Evolutionary conservation across 2,113 vertebrate species (phyloP), one percentile per base, ranked within the genome.

Genomic region (Menidia beryllina): DNA sequence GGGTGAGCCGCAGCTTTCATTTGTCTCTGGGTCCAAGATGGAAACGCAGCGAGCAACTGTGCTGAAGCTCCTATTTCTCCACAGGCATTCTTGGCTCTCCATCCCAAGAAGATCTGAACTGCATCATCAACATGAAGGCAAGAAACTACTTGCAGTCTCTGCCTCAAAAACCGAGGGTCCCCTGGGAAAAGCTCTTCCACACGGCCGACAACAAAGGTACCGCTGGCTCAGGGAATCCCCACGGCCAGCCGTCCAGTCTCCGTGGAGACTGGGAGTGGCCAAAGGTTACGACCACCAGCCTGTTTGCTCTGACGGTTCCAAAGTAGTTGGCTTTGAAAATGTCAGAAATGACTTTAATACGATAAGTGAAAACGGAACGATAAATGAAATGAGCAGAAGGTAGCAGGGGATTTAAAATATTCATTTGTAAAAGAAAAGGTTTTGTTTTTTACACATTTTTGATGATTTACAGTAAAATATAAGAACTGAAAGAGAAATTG

Each of bases 71-170:
- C 1, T 52, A 24, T 56, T 8, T 67, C 17, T 65, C 27, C 62
- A 20, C 73, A 96, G 95, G 94, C 39, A 83, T 96, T 72, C 86
- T 96, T 55, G 96, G 96, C 36, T 96, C 95, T 57, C 96, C 96
- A 1, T 93, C 94, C 77, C 92, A 92, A 67, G 96, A 96, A 25
- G 96, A 97, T 84, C 90, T 97, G 76, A 96, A 95, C 54, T 96
- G 96, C 79, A 96, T 97, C 84, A 96, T 96, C 83, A 97, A 97
- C 85, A 91, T 92, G 91, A 96, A 97, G 86, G 96, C 95, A 3
- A 93, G 95, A 71, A 96, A 95, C 89, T 97, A 97, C 81, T 85
- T 97, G 72, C 95, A 95, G 90, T 94, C 95, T 65, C 88, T 97
- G 52, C 95, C 96, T 3, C 79, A 90, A 19, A 97, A 96, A 79